These are phyloP conservation scores for Crocodylus rhombifer DNA, from an alignment of 2,797 vertebrate genomes.

Conservation along the genomic window DNA sequence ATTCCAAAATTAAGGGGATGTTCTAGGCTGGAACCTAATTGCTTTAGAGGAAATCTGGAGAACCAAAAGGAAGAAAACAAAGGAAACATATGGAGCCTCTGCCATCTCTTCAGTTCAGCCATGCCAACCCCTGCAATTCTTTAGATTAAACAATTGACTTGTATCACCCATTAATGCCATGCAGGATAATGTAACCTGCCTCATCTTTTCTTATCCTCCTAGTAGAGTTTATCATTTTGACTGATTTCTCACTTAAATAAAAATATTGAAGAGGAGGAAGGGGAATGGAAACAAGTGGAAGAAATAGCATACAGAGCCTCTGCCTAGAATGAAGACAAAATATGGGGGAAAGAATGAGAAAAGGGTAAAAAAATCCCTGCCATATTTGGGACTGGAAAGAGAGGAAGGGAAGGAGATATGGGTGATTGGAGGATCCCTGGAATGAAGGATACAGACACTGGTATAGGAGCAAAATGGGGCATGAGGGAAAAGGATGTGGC, in stretches of 20 bases:
- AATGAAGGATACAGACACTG: too few relatives aligned
- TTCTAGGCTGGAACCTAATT: too few relatives aligned
- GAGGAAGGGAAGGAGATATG: neutral
- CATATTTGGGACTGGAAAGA: neutral
- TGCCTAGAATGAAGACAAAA: fast-evolving
- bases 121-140: neutral
- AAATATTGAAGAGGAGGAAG: neutral
- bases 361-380: neutral
- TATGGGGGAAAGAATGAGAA: neutral
- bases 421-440: neutral
- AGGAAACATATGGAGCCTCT: fast-evolving
- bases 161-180: neutral
- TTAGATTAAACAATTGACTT: fast-evolving
- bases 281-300: neutral
- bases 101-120: neutral
- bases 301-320: neutral
- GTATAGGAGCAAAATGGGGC: too few relatives aligned
- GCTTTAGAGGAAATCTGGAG: neutral
- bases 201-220: neutral
- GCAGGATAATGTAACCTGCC: neutral
- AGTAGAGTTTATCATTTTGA: neutral
- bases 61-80: neutral
- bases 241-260: neutral
- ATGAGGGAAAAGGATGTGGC: too few relatives aligned
- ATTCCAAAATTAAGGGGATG: too few relatives aligned